Evolutionary conservation across 2,113 vertebrate genomes (phyloP), one percentile per base, ranked within the genome.

Genomic region (Megaceryle maxima): DNA sequence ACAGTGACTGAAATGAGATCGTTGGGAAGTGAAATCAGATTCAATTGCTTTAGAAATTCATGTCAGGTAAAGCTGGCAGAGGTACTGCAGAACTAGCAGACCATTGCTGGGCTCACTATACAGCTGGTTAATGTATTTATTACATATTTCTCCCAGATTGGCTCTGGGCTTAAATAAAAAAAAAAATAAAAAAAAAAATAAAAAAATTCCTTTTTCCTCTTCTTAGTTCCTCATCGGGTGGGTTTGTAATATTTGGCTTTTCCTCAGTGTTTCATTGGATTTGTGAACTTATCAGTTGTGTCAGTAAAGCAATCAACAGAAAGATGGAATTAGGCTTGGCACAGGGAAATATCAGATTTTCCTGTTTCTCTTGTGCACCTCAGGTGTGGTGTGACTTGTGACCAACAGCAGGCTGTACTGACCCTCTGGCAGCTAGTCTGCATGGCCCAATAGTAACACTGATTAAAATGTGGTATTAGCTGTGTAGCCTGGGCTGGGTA

Each of bases 11-110:
- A 91, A 75, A 79, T 67, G 84, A 90, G 88, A 76, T 92, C 62
- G 2, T 4, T 75, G 84, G 57, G 35, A 94, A 83, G 79, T 44
- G 59, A 95, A 94, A 91, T 94, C 87, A n/a, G 89, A 80, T 64
- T 90, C 88, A 80, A 53, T 96, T 95, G 76, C 57, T 43, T 96
- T 92, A 96, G 94, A 73, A 92, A 96, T 94, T 94, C 73, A 3
- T 67, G 94, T 87, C 67, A 60, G 88, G 91, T 64, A 70, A 95
- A 90, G 86, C 44, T 10, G 16, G 59, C 13, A 12, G 85, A 85
- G 81, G 62, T 83, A 24, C 75, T 90, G 92, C 91, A 59, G 89
- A 75, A 24, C 37, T 64, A 64, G 59, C 81, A 92, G 57, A 69
- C 48, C 59, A 21, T 63, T 33, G 31, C 79, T 64, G 66, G 50